phyloP scores from a whole-genome alignment of 2,888 invertebrate species.

The Hypercompe scribonia region DNA sequence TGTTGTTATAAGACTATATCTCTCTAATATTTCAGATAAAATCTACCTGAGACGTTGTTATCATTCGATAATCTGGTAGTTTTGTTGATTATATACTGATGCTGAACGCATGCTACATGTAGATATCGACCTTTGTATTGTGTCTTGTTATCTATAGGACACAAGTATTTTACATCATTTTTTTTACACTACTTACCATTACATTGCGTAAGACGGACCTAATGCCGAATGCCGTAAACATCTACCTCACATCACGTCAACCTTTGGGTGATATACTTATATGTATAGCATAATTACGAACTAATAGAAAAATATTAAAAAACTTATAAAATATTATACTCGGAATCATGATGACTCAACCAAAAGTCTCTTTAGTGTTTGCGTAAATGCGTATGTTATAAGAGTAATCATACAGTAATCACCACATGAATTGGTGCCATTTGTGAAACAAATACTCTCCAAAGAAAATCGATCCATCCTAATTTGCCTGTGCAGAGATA shows the following conservation, averaged over 20 bases:
- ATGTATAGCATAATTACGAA: too few relatives aligned
- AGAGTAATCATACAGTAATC: background rate
- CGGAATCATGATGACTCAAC: background rate
- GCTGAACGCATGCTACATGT: slow-evolving; percentile 22
- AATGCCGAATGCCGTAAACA: too few relatives aligned
- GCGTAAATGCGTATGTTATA: background rate
- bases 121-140: background rate
- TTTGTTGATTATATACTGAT: slow-evolving; percentile 22
- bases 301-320: too few relatives aligned
- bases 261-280: too few relatives aligned
- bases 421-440: background rate
- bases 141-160: slow-evolving; percentile 38
- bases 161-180: background rate
- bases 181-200: background rate
- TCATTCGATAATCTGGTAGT: slow-evolving; percentile 36
- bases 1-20: slow-evolving; percentile 37
- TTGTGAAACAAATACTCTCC: background rate
- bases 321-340: background rate
- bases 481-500: too few relatives aligned
- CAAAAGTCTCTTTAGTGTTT: background rate
- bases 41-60: slow-evolving; percentile 43
- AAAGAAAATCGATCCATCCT: too few relatives aligned
- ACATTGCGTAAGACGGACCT: too few relatives aligned
- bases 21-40: slow-evolving; percentile 20
- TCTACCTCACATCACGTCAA: too few relatives aligned